Evolutionary conservation across 2,888 invertebrate genomes (phyloP).

Genomic region (Gnatocerus cornutus): DNA sequence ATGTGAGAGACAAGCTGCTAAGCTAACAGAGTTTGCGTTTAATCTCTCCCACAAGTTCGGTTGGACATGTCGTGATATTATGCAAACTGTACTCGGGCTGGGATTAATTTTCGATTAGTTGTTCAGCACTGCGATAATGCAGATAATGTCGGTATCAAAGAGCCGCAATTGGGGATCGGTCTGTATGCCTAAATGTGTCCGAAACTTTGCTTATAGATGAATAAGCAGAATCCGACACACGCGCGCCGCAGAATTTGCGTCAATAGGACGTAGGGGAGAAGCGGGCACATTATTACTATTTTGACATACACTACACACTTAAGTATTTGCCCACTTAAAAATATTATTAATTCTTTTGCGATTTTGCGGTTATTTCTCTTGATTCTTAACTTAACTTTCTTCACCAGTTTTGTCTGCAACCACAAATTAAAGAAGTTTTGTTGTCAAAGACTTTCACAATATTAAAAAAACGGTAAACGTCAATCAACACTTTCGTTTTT

Average conservation of each 20-base stretch:
- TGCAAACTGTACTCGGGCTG: slow-evolving; percentile 57
- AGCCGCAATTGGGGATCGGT: slow-evolving; percentile 27
- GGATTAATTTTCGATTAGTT: slow-evolving; percentile 62
- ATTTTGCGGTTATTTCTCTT: too few relatives aligned
- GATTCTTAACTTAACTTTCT: too few relatives aligned
- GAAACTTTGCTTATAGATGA: slow-evolving; percentile 11
- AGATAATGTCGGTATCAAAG: slow-evolving; percentile 51
- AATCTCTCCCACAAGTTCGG: slow-evolving; percentile 61
- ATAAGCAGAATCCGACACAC: slow-evolving; percentile 2
- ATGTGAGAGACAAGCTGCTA: slow-evolving; percentile 63
- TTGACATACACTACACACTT: too few relatives aligned
- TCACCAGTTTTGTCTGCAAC: too few relatives aligned
- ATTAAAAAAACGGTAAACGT: too few relatives aligned
- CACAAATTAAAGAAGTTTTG: too few relatives aligned
- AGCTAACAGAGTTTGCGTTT: slow-evolving; percentile 63
- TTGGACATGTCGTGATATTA: slow-evolving; percentile 58
- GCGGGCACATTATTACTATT: too few relatives aligned
- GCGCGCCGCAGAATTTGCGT: neutral
- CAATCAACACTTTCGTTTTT: too few relatives aligned
- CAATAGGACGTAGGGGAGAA: too few relatives aligned
- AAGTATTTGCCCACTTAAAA: too few relatives aligned
- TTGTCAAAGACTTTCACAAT: too few relatives aligned
- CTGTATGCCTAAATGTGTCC: slow-evolving; percentile 13
- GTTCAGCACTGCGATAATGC: slow-evolving; percentile 56
- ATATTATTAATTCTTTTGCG: too few relatives aligned